Percentiles rank a stretch among this genome's conserved stretches.
Conservation (phyloP, 2,113 vertebrate species). For the Sisor rabdophorus region DNA sequence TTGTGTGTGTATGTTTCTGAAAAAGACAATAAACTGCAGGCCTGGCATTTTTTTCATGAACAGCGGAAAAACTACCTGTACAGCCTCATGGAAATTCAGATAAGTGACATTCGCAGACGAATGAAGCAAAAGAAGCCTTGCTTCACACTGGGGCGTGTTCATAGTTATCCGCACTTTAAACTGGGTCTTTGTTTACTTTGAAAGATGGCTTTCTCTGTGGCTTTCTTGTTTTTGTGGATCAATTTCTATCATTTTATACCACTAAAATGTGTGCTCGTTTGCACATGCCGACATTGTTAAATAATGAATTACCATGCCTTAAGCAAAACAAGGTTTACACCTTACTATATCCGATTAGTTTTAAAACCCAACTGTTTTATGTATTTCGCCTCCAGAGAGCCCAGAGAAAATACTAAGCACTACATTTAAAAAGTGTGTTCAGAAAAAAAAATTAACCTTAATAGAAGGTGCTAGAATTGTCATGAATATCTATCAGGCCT, state of each 20-base stretch:
- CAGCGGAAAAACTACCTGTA: slow-evolving; percentile 22
- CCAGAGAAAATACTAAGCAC: slow-evolving; percentile 29
- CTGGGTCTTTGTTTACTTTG: neutral
- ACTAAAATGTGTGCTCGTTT: slow-evolving; percentile 1
- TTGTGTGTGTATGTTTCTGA: neutral
- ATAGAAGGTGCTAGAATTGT: neutral
- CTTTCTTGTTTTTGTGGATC: slow-evolving; percentile 1
- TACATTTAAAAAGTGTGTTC: slow-evolving; percentile 20
- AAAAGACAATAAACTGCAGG: slow-evolving; percentile 16
- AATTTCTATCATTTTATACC: slow-evolving; percentile 15
- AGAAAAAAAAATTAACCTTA: neutral
- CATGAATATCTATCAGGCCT: neutral
- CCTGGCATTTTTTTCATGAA: slow-evolving; percentile 20
- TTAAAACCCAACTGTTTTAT: slow-evolving; percentile 34
- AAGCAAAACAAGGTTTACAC: slow-evolving; percentile 25
- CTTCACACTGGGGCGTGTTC: neutral
- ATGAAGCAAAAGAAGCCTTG: neutral
- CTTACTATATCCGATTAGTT: slow-evolving; percentile 39
- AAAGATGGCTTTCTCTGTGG: neutral
- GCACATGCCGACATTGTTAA: slow-evolving; percentile 22
- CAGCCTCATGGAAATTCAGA: neutral
- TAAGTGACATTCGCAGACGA: neutral
- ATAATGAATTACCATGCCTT: slow-evolving; percentile 34
- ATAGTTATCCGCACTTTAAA: neutral
- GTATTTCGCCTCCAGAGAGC: slow-evolving; percentile 26